A percentile compares a stretch with the other conserved stretches of the same genome.
These are phyloP conservation scores for Sinonovacula constricta DNA, from an alignment of 1,140 invertebrate species.

Conservation along the genomic window DNA sequence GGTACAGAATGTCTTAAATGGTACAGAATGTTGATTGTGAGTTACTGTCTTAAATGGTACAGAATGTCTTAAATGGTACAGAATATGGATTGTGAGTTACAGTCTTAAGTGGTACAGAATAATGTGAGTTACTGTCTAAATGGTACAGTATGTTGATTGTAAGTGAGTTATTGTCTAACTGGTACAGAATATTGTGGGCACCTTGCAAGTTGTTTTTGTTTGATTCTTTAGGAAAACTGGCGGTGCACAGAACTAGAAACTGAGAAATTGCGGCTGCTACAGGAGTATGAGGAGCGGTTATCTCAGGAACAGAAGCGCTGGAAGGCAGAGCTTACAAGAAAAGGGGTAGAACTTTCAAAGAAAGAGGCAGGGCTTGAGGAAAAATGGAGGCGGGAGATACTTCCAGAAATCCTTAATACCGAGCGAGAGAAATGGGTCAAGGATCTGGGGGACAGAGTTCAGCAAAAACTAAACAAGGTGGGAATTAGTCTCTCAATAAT, in stretches of 20 bases:
- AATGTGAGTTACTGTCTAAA: no score
- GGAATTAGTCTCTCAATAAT: no score
- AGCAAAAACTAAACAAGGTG: not conserved
- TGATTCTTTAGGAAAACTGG: conserved; percentile 37
- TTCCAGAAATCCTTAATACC: not conserved
- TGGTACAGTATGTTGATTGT: no score
- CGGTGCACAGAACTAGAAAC: conserved; percentile 36
- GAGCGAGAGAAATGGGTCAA: not conserved
- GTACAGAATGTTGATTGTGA: no score
- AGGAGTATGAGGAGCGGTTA: conserved; percentile 35
- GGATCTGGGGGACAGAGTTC: not conserved
- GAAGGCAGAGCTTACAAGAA: conserved; percentile 28
- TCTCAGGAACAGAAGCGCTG: conserved; percentile 25
- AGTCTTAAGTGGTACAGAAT: no score
- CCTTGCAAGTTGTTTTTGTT: no score
- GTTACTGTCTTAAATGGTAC: no score
- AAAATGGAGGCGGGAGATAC: conserved; percentile 12
- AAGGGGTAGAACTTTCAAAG: not conserved
- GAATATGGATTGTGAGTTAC: no score
- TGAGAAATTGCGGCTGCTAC: conserved; percentile 26
- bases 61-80: no score
- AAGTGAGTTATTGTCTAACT: no score
- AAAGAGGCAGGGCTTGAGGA: conserved; percentile 19
- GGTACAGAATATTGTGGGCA: no score
- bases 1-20: no score